Conservation (phyloP, 2,888 invertebrate species). For the Platycnemis pennipes region DNA sequence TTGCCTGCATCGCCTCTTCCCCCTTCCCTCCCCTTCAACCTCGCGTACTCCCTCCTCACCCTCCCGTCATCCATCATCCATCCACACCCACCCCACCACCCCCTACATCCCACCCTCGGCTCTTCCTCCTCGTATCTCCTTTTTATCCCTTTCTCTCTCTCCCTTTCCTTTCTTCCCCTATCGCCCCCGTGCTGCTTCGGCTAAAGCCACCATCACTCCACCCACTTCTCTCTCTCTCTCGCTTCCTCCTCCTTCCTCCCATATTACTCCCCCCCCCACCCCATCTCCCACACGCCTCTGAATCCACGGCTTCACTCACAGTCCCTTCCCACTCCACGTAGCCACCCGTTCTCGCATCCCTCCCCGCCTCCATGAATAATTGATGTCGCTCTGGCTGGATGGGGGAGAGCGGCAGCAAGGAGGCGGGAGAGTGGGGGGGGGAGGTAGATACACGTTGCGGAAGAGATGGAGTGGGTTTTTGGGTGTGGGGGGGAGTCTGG, state of each 20-base stretch:
- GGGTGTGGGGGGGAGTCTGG: neutral
- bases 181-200: neutral
- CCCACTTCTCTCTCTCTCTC: neutral
- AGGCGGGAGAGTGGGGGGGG: neutral
- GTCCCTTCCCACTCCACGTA: neutral
- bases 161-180: neutral
- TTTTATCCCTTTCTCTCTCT: neutral
- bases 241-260: too few relatives aligned
- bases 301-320: neutral
- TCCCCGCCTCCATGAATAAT: constrained; percentile 51
- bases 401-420: neutral
- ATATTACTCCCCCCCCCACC: neutral
- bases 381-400: neutral
- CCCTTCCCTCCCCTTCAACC: neutral
- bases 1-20: neutral
- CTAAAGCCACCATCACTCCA: neutral
- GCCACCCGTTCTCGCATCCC: neutral
- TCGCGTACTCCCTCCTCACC: neutral
- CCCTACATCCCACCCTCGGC: neutral
- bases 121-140: neutral
- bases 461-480: neutral
- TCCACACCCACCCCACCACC: neutral
- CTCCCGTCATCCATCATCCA: neutral
- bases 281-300: neutral
- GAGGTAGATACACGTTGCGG: neutral